These are phyloP conservation scores for Coregonus suidteri DNA, from an alignment of 2,797 vertebrate species.

Conservation along the genomic window DNA sequence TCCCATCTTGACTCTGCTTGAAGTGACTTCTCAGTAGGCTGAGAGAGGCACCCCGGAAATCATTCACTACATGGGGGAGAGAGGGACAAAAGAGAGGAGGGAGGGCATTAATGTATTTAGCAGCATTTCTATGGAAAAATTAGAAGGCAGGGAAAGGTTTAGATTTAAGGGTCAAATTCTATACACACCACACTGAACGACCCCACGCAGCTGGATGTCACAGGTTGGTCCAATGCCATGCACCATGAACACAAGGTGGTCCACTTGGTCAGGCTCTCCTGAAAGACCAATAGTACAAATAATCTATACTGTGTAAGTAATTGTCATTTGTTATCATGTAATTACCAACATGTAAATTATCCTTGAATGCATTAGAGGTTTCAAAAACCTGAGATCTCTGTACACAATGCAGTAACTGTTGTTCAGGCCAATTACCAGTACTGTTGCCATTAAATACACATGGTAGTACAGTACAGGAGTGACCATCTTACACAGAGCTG, in stretches of 20 bases:
- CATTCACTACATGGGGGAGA: slow-evolving; percentile 73
- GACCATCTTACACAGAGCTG: too few relatives aligned
- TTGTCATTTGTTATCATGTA: too few relatives aligned
- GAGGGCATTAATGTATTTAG: background rate
- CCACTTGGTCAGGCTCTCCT: slow-evolving; percentile 81
- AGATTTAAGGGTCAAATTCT: background rate
- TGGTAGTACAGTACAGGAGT: background rate
- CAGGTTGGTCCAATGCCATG: slow-evolving; percentile 86
- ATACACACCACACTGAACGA: slow-evolving; percentile 81
- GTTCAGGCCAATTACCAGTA: background rate
- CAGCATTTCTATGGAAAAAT: background rate
- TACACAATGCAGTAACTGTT: background rate
- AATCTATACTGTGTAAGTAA: background rate
- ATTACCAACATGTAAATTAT: too few relatives aligned
- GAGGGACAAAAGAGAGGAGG: background rate
- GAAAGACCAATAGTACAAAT: slow-evolving; percentile 25
- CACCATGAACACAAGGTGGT: slow-evolving; percentile 85
- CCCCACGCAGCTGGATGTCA: slow-evolving; percentile 83
- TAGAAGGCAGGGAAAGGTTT: background rate
- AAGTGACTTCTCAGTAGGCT: slow-evolving; percentile 81
- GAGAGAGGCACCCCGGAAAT: slow-evolving; percentile 81
- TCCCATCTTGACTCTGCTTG: slow-evolving; percentile 63
- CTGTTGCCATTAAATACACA: background rate
- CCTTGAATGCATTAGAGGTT: too few relatives aligned
- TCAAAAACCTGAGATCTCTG: too few relatives aligned